Percentiles rank a stretch among this genome's conserved stretches.
These are phyloP conservation scores for Melinaea marsaeus DNA, from an alignment of 2,888 invertebrate genomes.

Conservation along the genomic window DNA sequence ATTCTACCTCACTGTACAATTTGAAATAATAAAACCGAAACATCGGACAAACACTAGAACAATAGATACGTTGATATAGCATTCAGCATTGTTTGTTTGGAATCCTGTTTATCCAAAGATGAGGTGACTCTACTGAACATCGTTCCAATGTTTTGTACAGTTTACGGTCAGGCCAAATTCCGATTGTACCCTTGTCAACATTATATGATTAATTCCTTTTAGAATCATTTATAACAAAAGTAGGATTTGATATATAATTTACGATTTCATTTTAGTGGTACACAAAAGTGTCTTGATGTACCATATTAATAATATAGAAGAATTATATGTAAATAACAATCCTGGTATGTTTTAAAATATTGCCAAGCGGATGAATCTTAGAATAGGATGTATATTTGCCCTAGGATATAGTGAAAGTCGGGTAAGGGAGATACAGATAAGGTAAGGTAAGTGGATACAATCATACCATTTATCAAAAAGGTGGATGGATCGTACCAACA, in stretches of 20 bases:
- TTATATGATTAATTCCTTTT: constrained; percentile 28
- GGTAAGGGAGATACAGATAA: too few relatives aligned
- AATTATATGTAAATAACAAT: too few relatives aligned
- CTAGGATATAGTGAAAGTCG: too few relatives aligned
- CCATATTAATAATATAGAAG: too few relatives aligned
- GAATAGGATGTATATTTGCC: too few relatives aligned
- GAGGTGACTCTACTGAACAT: constrained; percentile 10
- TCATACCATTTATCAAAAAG: too few relatives aligned
- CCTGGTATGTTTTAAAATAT: too few relatives aligned
- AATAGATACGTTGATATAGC: constrained; percentile 13
- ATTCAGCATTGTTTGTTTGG: constrained; percentile 15
- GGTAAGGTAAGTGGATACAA: too few relatives aligned
- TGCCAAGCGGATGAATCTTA: too few relatives aligned
- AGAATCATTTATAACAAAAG: constrained; percentile 25
- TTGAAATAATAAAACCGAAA: not conserved
- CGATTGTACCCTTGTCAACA: constrained; percentile 33
- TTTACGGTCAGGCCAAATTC: constrained; percentile 18
- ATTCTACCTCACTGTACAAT: too few relatives aligned
- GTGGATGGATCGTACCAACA: too few relatives aligned
- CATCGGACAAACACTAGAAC: constrained; percentile 9
- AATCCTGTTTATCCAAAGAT: constrained; percentile 16
- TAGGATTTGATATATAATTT: not conserved
- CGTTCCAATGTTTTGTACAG: constrained; percentile 14
- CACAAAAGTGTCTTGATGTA: not conserved
- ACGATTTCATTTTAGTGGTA: not conserved